These are phyloP conservation scores for Gila robusta DNA, from an alignment of 2,797 vertebrate species.

Conservation along the genomic window DNA sequence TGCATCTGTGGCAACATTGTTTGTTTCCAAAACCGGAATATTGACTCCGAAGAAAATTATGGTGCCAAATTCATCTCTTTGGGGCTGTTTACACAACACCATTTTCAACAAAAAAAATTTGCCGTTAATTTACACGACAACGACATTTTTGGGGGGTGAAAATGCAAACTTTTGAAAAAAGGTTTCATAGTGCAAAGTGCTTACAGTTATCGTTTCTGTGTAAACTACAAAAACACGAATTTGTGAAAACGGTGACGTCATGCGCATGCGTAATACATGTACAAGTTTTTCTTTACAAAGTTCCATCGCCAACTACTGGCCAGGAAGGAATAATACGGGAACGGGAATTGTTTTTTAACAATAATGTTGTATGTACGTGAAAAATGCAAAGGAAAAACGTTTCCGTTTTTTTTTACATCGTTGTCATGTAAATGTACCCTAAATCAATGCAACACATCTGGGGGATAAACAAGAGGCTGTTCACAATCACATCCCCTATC, in stretches of 20 bases:
- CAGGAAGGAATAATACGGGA: neutral
- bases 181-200: too few species aligned
- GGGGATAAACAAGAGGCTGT: constrained; percentile 24
- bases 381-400: neutral
- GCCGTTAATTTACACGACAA: neutral
- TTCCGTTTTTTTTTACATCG: neutral
- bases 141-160: neutral
- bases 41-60: neutral
- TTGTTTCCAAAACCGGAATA: neutral
- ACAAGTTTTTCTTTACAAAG: neutral
- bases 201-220: neutral
- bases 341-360: neutral
- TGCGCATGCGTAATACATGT: neutral
- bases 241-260: neutral
- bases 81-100: neutral
- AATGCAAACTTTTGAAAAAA: neutral
- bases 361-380: neutral
- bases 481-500: constrained; percentile 76
- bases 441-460: constrained; percentile 37
- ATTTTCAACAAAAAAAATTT: neutral
- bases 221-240: neutral
- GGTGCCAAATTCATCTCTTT: constrained; percentile 14
- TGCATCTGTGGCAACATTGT: neutral
- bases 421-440: neutral
- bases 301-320: neutral